These are phyloP conservation scores for Goniozus legneri DNA, from an alignment of 1,140 invertebrate species.

Conservation along the genomic window DNA sequence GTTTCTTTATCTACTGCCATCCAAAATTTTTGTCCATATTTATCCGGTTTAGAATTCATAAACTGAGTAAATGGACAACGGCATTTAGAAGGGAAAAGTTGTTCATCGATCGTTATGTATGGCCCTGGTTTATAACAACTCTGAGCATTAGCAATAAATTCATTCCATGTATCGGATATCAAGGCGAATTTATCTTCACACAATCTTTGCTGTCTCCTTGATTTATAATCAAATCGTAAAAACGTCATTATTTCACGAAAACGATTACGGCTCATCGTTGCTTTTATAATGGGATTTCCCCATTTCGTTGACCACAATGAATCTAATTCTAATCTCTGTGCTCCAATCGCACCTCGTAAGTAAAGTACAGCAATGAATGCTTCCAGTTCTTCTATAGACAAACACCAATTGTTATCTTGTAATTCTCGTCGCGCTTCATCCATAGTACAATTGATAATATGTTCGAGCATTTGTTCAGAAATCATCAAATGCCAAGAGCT, in stretches of 20 bases:
- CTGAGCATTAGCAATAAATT: slow-evolving; percentile 39
- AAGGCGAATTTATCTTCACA: slow-evolving; percentile 38
- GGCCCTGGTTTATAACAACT: slow-evolving; percentile 33
- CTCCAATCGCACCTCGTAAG: slow-evolving; percentile 28
- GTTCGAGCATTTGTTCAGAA: not conserved
- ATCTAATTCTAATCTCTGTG: slow-evolving; percentile 23
- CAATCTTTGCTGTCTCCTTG: slow-evolving; percentile 26
- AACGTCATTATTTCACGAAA: slow-evolving; percentile 38
- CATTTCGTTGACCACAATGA: slow-evolving; percentile 21
- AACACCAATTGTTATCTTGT: slow-evolving; percentile 19
- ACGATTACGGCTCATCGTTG: slow-evolving; percentile 28
- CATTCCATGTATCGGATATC: slow-evolving; percentile 32
- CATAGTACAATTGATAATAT: not conserved
- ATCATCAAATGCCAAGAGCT: not conserved
- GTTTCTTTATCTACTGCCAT: slow-evolving; percentile 30
- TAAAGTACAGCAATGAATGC: slow-evolving; percentile 35
- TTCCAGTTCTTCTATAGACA: slow-evolving; percentile 23
- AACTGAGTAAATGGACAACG: slow-evolving; percentile 35
- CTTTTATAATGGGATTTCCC: slow-evolving; percentile 23
- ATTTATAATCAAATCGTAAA: slow-evolving; percentile 37
- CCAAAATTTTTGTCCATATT: slow-evolving; percentile 41
- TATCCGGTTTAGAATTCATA: slow-evolving; percentile 36
- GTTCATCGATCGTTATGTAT: slow-evolving; percentile 27
- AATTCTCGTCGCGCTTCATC: slow-evolving; percentile 19
- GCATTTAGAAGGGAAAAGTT: slow-evolving; percentile 16